Evolutionary conservation across 2,113 vertebrate genomes (phyloP), one percentile per base, ranked within the genome.

Genomic region (Uria lomvia): DNA sequence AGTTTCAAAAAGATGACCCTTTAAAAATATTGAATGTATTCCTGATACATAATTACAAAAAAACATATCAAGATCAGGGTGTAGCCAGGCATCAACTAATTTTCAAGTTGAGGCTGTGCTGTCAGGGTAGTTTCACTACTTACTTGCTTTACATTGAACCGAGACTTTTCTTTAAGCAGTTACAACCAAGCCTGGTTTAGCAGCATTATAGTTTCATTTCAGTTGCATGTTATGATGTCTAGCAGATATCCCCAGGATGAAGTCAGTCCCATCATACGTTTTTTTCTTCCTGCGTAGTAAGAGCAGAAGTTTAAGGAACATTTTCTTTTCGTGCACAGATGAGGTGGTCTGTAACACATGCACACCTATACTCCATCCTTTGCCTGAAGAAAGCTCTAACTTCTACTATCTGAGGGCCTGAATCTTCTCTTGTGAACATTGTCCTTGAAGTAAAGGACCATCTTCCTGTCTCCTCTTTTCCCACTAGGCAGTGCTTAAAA

Each of bases 401-500:
- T 75, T 47, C 21, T 84, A 2, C 47, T 67, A 19, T 23, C 30
- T 1, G 5, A 67, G 36, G 75, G 21, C 18, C 26, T 49, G 56
- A 89, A 71, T 83, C 18, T 65, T 34, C n/a, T 60, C 36, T 63
- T 53, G 19, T 62, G 38, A 71, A 21, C 20, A 18, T 15, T 66
- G 12, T 42, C 56, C 27, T 49, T 83, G 55, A 45, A 67, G 38
- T 19, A 43, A 62, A 89, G 47, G 17, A 10, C 19, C 17, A 6
- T 63, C 12, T 67, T 53, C 62, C 21, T 53, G 1, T 50, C 30
- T 75, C 27, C 27, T 80, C 26, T 58, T 52, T 49, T 22, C 17
- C 23, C 0, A 1, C 42, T 30, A 72, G 22, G 6, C 0, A 59
- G n/a, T 18, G 11, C 47, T 79, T 75, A 15, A n/a, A 75, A 47